phyloP scores from a whole-genome alignment of 2,113 vertebrate species.

The Gobiocypris rarus region DNA sequence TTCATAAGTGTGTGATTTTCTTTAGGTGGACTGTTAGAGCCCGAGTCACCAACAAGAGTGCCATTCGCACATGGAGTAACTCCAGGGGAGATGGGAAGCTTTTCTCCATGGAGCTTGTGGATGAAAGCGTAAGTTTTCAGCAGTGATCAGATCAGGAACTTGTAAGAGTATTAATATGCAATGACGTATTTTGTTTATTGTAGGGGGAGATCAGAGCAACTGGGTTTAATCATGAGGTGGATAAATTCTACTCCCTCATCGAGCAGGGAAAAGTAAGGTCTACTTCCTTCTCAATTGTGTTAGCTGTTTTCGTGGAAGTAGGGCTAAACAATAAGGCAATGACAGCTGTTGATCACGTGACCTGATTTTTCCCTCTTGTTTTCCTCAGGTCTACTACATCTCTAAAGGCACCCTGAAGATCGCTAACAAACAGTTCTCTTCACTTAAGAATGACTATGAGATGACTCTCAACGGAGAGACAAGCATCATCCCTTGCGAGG shows the following conservation, averaged over 20 bases:
- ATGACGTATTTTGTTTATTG: constrained; percentile 35
- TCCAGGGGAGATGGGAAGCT: constrained; percentile 95
- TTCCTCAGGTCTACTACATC: constrained; percentile 92
- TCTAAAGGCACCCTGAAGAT: constrained; percentile 92
- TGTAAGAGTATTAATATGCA: not conserved
- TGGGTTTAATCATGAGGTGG: constrained; percentile 94
- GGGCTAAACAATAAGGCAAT: not conserved
- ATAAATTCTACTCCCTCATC: constrained; percentile 91
- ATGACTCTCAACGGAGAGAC: constrained; percentile 93
- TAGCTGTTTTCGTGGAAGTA: not conserved
- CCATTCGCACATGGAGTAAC: constrained; percentile 96
- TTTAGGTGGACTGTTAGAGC: constrained; percentile 94
- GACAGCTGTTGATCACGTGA: not conserved
- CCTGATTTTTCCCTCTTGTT: constrained; percentile 24
- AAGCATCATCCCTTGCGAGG: constrained; percentile 88
- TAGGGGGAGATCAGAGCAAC: constrained; percentile 97
- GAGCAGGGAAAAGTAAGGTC: constrained; percentile 93
- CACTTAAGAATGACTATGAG: constrained; percentile 98
- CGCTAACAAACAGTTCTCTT: constrained; percentile 95
- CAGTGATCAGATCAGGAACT: not conserved
- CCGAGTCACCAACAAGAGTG: constrained; percentile 92
- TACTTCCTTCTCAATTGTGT: not conserved
- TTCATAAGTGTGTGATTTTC: not conserved
- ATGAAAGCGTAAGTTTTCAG: constrained; percentile 88
- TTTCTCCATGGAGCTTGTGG: constrained; percentile 93